Evolutionary conservation across 2,888 invertebrate species (phyloP).

Genomic region (Fragum fragum): DNA sequence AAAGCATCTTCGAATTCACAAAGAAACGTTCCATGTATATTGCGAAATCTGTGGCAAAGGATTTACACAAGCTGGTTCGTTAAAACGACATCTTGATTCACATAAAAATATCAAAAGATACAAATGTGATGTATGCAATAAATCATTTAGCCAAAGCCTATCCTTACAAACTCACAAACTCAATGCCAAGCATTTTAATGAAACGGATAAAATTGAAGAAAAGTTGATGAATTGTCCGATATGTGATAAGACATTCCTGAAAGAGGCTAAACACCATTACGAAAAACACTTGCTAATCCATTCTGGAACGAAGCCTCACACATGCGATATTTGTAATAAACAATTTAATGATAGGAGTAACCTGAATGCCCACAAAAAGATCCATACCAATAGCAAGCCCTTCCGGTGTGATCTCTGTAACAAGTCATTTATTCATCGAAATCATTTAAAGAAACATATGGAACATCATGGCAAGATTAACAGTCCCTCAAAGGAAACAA

Average conservation of each 20-base stretch:
- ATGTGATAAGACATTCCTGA: conserved; percentile 33
- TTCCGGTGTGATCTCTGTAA: conserved; percentile 36
- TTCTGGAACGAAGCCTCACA: background rate
- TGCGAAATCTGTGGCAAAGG: conserved; percentile 52
- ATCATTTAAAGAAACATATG: conserved; percentile 38
- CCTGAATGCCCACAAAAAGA: conserved; percentile 16
- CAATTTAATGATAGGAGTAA: conserved; percentile 20
- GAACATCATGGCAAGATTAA: background rate
- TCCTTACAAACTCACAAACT: conserved; percentile 34
- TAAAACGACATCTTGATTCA: conserved; percentile 35
- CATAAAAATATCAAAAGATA: conserved; percentile 34
- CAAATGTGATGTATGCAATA: conserved; percentile 35
- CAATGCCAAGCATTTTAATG: conserved; percentile 22
- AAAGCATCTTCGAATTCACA: conserved; percentile 46
- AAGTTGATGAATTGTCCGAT: conserved; percentile 30
- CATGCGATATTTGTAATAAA: conserved; percentile 9
- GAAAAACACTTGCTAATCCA: conserved; percentile 18
- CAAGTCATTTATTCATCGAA: conserved; percentile 40
- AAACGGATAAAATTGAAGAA: background rate
- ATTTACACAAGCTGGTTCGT: conserved; percentile 35
- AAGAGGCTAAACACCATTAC: conserved; percentile 25
- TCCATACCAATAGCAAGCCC: conserved; percentile 43
- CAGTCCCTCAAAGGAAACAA: background rate
- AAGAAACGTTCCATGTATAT: conserved; percentile 23
- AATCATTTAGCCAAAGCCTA: conserved; percentile 29